A percentile compares a stretch with the other conserved stretches of the same genome.
phyloP scores from a whole-genome alignment of 2,113 vertebrate genomes.

The Amblyopsis rosae region DNA sequence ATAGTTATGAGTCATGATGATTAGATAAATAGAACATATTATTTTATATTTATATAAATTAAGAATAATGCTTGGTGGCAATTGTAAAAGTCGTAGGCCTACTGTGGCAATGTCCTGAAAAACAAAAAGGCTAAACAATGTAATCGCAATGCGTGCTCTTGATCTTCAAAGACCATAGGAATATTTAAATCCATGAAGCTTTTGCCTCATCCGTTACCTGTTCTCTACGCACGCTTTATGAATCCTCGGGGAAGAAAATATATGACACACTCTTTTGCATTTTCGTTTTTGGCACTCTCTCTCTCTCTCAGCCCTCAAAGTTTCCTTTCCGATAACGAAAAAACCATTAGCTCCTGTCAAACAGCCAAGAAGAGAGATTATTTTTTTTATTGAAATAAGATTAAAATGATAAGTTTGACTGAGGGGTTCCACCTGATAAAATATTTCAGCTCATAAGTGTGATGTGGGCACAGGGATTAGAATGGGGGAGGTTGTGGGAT shows the following conservation, averaged over 20 bases:
- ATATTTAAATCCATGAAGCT: conserved; percentile 43
- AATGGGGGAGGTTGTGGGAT: conserved; percentile 58
- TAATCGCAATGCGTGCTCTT: conserved; percentile 27
- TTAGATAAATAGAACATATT: not conserved
- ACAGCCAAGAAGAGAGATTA: conserved; percentile 83
- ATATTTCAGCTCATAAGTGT: conserved; percentile 96
- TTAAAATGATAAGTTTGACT: conserved; percentile 91
- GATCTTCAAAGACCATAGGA: conserved; percentile 24
- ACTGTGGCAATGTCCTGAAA: not conserved
- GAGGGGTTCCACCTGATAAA: conserved; percentile 90
- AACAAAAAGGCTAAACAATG: conserved; percentile 30
- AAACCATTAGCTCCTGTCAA: conserved; percentile 92
- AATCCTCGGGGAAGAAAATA: conserved; percentile 68
- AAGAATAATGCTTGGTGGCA: not conserved
- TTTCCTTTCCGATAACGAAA: conserved; percentile 88
- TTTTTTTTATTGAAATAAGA: conserved; percentile 98
- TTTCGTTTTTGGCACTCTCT: conserved; percentile 73
- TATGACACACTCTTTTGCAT: conserved; percentile 75
- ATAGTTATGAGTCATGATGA: no score
- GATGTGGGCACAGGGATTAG: conserved; percentile 86
- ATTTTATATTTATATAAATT: conserved; percentile 18
- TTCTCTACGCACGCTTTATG: conserved; percentile 62
- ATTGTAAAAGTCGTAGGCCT: not conserved
- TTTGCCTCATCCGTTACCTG: conserved; percentile 57
- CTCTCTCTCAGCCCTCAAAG: conserved; percentile 80